phyloP scores from a whole-genome alignment of 1,140 invertebrate species.

The Pogonognathellus flavescens region DNA sequence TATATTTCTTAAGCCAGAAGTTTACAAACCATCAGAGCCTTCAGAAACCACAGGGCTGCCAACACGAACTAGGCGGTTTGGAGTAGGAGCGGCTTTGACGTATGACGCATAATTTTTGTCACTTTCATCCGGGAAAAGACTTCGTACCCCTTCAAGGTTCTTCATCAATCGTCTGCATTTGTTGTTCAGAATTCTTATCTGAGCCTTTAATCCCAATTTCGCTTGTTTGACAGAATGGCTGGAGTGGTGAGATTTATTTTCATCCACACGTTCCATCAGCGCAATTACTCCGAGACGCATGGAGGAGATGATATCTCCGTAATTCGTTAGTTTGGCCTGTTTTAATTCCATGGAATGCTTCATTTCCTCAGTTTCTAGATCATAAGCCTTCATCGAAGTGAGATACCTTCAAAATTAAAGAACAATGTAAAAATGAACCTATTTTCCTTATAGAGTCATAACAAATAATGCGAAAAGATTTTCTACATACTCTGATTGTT shows the following conservation, averaged over 20 bases:
- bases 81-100: constrained; percentile 53
- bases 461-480: too few relatives aligned
- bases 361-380: neutral
- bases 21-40: constrained; percentile 53
- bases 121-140: constrained; percentile 16
- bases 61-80: constrained; percentile 55
- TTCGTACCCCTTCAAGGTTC: neutral
- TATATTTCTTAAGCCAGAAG: too few relatives aligned
- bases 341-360: constrained; percentile 10
- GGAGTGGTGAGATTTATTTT: neutral
- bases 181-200: constrained; percentile 42
- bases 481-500: constrained; percentile 45
- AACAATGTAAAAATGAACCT: constrained; percentile 2
- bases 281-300: constrained; percentile 56
- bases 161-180: constrained; percentile 47
- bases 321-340: constrained; percentile 35
- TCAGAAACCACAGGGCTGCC: constrained; percentile 57
- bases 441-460: too few relatives aligned
- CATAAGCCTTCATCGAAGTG: constrained; percentile 10
- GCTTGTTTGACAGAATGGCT: neutral
- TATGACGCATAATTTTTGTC: constrained; percentile 59
- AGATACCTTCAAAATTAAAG: constrained; percentile 23
- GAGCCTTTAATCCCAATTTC: neutral
- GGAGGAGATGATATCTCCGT: constrained; percentile 48
- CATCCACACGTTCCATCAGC: constrained; percentile 56